Conservation (phyloP, 2,888 invertebrate species). For the Druceiella hillmani region DNA sequence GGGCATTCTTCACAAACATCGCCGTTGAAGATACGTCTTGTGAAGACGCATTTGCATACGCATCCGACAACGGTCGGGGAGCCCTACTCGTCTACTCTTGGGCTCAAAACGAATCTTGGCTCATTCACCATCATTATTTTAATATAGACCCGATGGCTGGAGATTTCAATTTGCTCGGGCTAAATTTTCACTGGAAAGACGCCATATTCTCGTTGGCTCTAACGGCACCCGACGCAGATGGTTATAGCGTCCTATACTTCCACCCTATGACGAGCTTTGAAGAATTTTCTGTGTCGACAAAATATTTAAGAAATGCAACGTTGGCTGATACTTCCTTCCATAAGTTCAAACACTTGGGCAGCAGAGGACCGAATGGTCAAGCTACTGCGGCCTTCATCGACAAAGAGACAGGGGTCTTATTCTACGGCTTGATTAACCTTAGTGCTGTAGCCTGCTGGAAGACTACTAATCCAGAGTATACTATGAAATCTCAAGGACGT, state of each 20-base stretch:
- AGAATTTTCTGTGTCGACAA: constrained; percentile 71
- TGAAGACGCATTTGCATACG: constrained; percentile 65
- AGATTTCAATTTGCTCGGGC: constrained; percentile 65
- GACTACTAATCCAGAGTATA: constrained; percentile 61
- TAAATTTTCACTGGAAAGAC: constrained; percentile 70
- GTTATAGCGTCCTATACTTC: constrained; percentile 69
- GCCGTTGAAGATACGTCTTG: constrained; percentile 72
- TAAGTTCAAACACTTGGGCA: constrained; percentile 62
- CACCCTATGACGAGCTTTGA: constrained; percentile 73
- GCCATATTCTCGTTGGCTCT: constrained; percentile 71
- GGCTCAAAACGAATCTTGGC: constrained; percentile 66
- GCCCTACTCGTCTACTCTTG: constrained; percentile 73
- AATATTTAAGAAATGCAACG: constrained; percentile 56
- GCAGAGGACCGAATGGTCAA: constrained; percentile 66
- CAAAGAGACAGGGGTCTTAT: constrained; percentile 63
- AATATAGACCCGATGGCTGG: constrained; percentile 67
- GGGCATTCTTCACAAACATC: constrained; percentile 70
- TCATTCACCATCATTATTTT: constrained; percentile 65
- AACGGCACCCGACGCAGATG: constrained; percentile 57
- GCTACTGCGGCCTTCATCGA: constrained; percentile 70
- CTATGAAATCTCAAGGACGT: constrained; percentile 64
- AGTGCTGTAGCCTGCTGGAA: constrained; percentile 78
- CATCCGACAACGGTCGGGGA: constrained; percentile 64
- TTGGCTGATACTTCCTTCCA: constrained; percentile 52
- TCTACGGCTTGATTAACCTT: constrained; percentile 68